Evolutionary conservation across 2,113 vertebrate genomes (phyloP).

Genomic region (Amblyopsis rosae): DNA sequence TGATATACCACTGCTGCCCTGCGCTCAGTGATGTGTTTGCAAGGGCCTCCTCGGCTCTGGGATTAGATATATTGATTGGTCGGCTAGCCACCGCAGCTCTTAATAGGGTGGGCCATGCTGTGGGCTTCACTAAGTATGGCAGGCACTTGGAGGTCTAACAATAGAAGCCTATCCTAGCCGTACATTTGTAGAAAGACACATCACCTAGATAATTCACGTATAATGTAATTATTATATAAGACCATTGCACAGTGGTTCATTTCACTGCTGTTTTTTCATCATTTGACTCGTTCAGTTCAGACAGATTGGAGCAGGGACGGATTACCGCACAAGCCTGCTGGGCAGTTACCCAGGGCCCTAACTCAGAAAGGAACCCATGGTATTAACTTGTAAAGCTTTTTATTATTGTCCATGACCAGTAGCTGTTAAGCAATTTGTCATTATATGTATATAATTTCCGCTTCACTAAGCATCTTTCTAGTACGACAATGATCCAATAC

Average conservation of each 20-base stretch:
- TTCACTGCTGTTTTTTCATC: slow-evolving; percentile 33
- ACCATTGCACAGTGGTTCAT: slow-evolving; percentile 36
- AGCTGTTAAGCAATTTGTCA: too few relatives aligned
- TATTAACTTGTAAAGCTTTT: too few relatives aligned
- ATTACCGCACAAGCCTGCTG: too few relatives aligned
- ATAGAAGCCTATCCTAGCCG: too few relatives aligned
- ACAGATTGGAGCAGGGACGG: slow-evolving; percentile 7
- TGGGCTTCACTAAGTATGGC: slow-evolving; percentile 13
- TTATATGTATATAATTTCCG: too few relatives aligned
- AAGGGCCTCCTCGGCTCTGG: background rate
- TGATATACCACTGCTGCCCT: slow-evolving; percentile 2
- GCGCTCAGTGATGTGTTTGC: background rate
- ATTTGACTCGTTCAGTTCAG: slow-evolving; percentile 64
- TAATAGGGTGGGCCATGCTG: background rate
- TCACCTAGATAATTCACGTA: slow-evolving; percentile 1
- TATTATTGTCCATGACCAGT: too few relatives aligned
- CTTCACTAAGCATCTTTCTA: too few relatives aligned
- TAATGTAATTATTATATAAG: slow-evolving; percentile 41
- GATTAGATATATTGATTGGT: slow-evolving; percentile 15
- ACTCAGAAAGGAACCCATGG: too few relatives aligned
- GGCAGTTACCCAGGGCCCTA: too few relatives aligned
- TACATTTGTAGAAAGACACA: too few relatives aligned
- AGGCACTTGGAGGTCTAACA: slow-evolving; percentile 7
- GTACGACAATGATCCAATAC: too few relatives aligned
- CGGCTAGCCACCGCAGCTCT: background rate